phyloP scores from a whole-genome alignment of 2,888 invertebrate species.

The Drepanosiphum platanoidis region DNA sequence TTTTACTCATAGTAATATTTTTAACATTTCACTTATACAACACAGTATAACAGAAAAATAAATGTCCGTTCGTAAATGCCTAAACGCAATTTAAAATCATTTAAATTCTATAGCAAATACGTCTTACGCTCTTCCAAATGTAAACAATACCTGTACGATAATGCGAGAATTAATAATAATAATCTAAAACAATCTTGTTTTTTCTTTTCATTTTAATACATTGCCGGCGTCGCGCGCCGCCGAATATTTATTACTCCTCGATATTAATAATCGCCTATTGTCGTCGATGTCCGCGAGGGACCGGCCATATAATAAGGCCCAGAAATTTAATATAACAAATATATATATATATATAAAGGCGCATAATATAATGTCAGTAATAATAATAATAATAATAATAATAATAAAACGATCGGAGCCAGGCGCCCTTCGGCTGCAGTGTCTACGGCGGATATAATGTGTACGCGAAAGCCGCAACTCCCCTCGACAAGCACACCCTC shows the following conservation, averaged over 20 bases:
- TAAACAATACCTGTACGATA: no score
- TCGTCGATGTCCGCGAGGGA: background rate
- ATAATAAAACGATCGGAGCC: constrained; percentile 21
- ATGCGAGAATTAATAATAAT: no score
- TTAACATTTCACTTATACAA: no score
- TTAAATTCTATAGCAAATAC: no score
- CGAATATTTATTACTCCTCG: constrained; percentile 30
- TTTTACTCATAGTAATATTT: no score
- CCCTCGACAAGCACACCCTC: background rate
- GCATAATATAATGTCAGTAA: no score
- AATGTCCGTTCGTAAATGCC: no score
- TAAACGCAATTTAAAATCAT: no score
- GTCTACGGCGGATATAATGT: constrained; percentile 1
- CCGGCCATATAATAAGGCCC: constrained; percentile 6
- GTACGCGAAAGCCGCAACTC: constrained; percentile 10
- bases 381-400: constrained; percentile 25
- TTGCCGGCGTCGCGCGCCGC: background rate
- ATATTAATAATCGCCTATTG: constrained; percentile 28
- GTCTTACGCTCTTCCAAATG: no score
- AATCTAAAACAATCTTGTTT: background rate
- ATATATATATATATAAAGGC: constrained; percentile 1
- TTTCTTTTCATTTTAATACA: background rate
- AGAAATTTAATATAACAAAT: constrained; percentile 19
- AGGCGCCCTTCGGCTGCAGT: background rate
- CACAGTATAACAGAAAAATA: no score